Conservation (phyloP, 2,888 invertebrate genomes). For the Andrena minutula region DNA sequence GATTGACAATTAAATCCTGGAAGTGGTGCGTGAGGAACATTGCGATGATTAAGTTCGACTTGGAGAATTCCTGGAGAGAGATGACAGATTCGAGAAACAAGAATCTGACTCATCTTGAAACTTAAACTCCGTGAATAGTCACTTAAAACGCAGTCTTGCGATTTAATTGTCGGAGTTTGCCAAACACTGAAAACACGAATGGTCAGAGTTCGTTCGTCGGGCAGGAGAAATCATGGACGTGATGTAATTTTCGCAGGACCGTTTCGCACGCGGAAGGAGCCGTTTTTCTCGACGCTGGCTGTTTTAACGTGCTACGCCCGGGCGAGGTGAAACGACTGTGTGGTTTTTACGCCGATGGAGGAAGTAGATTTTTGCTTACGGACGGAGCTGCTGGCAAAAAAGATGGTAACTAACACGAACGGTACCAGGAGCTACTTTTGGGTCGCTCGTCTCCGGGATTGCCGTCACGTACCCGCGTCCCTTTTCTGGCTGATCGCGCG, state of each 20-base stretch:
- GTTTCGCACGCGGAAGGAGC: constrained; percentile 33
- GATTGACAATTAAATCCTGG: constrained; percentile 1
- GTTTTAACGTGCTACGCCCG: constrained; percentile 17
- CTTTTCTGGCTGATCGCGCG: constrained; percentile 52
- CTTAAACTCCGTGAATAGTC: too few relatives aligned
- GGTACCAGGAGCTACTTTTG: constrained; percentile 59
- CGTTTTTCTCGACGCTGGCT: constrained; percentile 25
- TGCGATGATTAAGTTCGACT: background rate
- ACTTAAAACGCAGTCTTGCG: background rate
- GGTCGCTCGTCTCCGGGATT: constrained; percentile 46
- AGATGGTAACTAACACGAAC: constrained; percentile 51
- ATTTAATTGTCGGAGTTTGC: background rate
- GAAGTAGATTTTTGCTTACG: constrained; percentile 34
- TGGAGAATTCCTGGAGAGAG: background rate
- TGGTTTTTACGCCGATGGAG: background rate
- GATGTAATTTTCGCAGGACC: constrained; percentile 20
- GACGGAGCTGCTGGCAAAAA: constrained; percentile 28
- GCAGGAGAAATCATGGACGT: constrained; percentile 30
- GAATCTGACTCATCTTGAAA: too few relatives aligned
- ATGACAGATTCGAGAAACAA: background rate
- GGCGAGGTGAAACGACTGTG: constrained; percentile 1
- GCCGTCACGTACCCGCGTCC: constrained; percentile 57
- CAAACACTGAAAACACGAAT: background rate
- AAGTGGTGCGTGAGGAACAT: background rate
- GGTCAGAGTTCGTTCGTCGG: background rate